phyloP scores from a whole-genome alignment of 2,113 vertebrate species.

The Peromyscus californicus region DNA sequence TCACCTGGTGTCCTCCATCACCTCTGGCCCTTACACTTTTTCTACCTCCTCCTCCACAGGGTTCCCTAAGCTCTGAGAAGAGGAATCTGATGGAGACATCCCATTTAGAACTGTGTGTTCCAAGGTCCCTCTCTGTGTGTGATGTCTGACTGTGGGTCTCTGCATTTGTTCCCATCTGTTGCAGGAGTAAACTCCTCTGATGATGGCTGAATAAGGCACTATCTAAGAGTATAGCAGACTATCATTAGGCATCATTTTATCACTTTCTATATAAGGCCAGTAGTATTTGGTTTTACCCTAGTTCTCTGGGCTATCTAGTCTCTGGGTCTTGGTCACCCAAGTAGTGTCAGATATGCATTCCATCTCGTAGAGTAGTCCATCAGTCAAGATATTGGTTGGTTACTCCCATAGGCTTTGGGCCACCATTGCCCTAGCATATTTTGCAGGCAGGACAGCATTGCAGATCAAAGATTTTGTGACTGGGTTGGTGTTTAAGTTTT shows the following conservation, averaged over 20 bases:
- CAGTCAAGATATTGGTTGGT: not conserved
- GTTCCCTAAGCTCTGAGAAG: not conserved
- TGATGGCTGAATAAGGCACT: not conserved
- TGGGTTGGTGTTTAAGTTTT: not conserved
- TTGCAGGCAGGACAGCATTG: not conserved
- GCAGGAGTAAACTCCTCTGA: not conserved
- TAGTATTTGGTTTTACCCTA: not conserved
- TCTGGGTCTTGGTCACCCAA: not conserved
- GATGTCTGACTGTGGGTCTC: not conserved
- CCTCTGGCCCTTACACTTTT: not conserved
- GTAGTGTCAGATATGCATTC: not conserved
- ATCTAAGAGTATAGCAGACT: not conserved
- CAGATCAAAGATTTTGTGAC: not conserved
- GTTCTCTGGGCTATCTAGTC: not conserved
- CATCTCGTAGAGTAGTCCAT: not conserved
- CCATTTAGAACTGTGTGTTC: not conserved
- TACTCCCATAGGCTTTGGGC: not conserved
- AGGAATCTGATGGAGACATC: not conserved
- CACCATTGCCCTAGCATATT: not conserved
- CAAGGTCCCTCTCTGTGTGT: not conserved
- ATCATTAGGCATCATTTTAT: not conserved
- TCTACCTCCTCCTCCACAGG: not conserved
- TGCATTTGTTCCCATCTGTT: not conserved
- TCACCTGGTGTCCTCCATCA: not conserved
- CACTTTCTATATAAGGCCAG: not conserved